Evolutionary conservation across 64 coral and sea anemone species (phyloP).

Genomic region (Hydrozoanthus tunicans): DNA sequence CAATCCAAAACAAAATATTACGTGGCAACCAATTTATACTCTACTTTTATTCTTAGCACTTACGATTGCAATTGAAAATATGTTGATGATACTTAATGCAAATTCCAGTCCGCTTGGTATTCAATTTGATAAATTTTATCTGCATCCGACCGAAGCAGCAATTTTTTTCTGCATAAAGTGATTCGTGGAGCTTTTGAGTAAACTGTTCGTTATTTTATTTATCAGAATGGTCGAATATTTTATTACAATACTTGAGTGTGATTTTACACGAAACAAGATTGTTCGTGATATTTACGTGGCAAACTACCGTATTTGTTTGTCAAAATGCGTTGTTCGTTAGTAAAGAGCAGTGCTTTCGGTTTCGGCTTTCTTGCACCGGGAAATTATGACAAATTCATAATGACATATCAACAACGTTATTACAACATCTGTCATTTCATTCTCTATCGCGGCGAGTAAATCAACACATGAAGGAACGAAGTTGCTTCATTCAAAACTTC

Average conservation of each 20-base stretch:
- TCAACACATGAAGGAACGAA: too few relatives aligned
- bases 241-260: too few relatives aligned
- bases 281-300: slow-evolving; percentile 17
- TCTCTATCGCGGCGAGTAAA: too few relatives aligned
- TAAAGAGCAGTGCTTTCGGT: not conserved
- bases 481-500: too few relatives aligned
- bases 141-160: not conserved
- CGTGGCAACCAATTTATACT: slow-evolving; percentile 4
- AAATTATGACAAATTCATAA: not conserved
- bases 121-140: not conserved
- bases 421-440: not conserved
- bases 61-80: not conserved
- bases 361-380: not conserved
- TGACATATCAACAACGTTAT: not conserved
- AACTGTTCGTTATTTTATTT: too few relatives aligned
- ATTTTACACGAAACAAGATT: not conserved
- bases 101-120: slow-evolving; percentile 21
- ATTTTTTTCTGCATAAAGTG: not conserved
- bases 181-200: not conserved
- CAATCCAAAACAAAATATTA: not conserved
- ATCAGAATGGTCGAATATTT: too few relatives aligned
- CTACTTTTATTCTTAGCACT: not conserved
- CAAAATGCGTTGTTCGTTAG: not conserved
- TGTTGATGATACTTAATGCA: not conserved
- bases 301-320: not conserved